These are phyloP conservation scores for Sebastiscus tertius DNA, from an alignment of 2,797 vertebrate species.

Conservation along the genomic window DNA sequence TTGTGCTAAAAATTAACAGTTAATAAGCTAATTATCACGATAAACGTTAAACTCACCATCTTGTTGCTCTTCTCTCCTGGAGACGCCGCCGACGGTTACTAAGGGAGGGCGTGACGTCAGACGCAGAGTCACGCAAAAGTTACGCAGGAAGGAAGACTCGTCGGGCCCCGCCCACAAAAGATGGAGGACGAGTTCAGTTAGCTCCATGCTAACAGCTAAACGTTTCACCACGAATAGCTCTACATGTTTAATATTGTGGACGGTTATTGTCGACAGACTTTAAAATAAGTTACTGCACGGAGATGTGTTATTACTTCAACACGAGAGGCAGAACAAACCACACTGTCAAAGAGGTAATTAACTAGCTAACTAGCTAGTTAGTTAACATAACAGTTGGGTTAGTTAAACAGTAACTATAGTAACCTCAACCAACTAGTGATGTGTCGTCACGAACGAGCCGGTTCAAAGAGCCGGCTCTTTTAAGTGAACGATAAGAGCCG, in stretches of 20 bases:
- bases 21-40: conserved; percentile 32
- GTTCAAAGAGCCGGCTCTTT: too few species aligned
- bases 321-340: background rate
- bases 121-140: conserved; percentile 55
- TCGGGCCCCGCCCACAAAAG: background rate
- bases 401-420: background rate
- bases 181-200: conserved; percentile 8
- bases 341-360: background rate
- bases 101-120: conserved; percentile 78
- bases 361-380: background rate
- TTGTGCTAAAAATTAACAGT: accelerated
- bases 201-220: conserved; percentile 6
- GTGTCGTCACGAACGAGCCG: too few species aligned
- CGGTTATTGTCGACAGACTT: accelerated
- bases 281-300: background rate
- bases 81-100: conserved; percentile 86
- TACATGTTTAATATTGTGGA: background rate
- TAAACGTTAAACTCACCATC: conserved; percentile 85
- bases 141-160: conserved; percentile 7
- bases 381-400: background rate
- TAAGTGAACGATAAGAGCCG: too few species aligned
- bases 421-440: too few species aligned
- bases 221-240: background rate
- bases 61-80: conserved; percentile 83
- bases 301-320: background rate